Evolutionary conservation across 37 sponge, comb jelly and placozoan species (phyloP).

Genomic region (Bolinopsis microptera): DNA sequence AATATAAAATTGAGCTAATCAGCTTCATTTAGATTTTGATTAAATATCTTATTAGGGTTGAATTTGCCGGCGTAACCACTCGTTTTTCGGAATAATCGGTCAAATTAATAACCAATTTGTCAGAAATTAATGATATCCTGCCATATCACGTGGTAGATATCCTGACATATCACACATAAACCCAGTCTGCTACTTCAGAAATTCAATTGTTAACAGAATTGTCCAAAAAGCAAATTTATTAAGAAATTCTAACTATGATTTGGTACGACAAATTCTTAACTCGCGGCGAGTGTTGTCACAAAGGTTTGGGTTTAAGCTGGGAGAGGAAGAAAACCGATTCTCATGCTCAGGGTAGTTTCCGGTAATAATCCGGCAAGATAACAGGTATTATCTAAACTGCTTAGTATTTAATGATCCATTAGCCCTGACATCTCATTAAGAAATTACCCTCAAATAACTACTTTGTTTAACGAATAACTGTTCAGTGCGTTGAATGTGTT

Average conservation of each 20-base stretch:
- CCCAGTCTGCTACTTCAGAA: too few relatives aligned
- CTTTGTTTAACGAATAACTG: neutral
- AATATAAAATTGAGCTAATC: too few relatives aligned
- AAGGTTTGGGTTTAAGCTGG: neutral
- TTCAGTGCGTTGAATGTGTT: too few relatives aligned
- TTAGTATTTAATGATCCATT: neutral
- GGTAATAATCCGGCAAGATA: neutral
- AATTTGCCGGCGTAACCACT: neutral
- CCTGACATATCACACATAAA: too few relatives aligned
- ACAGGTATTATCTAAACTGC: neutral
- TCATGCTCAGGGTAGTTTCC: neutral
- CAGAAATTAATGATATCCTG: too few relatives aligned
- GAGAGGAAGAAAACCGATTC: neutral
- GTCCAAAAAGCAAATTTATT: too few relatives aligned
- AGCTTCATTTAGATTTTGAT: neutral
- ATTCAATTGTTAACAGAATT: too few relatives aligned
- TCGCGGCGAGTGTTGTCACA: neutral
- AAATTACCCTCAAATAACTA: neutral
- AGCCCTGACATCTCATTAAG: neutral
- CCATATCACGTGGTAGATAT: too few relatives aligned
- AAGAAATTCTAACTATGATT: too few relatives aligned
- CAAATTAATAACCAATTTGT: neutral
- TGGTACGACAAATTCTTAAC: too few relatives aligned
- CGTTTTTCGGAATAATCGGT: neutral
- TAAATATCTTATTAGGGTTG: neutral